Base-by-base conservation (phyloP, 1,140 invertebrate species). In the Euwallacea fornicatus region DNA sequence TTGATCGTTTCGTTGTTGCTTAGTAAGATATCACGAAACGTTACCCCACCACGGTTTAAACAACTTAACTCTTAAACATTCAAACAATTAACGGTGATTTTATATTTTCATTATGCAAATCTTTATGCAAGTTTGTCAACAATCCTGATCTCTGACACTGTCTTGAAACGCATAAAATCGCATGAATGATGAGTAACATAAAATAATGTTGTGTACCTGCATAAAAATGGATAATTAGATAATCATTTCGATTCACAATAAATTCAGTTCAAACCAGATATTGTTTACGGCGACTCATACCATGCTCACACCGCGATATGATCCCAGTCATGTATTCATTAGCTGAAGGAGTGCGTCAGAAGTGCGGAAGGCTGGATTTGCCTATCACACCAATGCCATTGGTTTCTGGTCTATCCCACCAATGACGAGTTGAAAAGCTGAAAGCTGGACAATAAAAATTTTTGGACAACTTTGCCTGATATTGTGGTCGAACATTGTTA, bases 231-330 rank as follows among this genome's bases (percentile, higher is more conserved):
- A 50, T 13, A 13, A 10, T 50, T 50, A 50, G 7, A 50, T 50
- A 2, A 50, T 50, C 46, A 50, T 50, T 11, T 13, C 46, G 13
- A 50, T 50, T 50, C 46, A 50, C 46, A 61, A 61, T 33, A 43
- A 43, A n/a, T 42, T 61, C 42, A 16, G 59, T 61, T 61, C 42
- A 61, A 61, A 61, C 59, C 59, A 41, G 59, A 61, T 42, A 61
- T 61, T 61, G 59, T 61, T 61, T 61, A 61, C 59, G n/a, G n/a
- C 8, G 10, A 33, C 21, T 33, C 21, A 33, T 33, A 42, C 11
- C 21, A 41, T 61, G 9, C 15, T n/a, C 10, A 10, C 9, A 42
- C n/a, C 59, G 21, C 10, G 10, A 11, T 11, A 10, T 33, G 21
- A 58, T 13, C 7, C n/a, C 4, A 15, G n/a, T 10, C n/a, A 13